Evolutionary conservation across 2,888 invertebrate genomes (phyloP), one percentile per base, ranked within the genome.

Genomic region (Andrena fulva): DNA sequence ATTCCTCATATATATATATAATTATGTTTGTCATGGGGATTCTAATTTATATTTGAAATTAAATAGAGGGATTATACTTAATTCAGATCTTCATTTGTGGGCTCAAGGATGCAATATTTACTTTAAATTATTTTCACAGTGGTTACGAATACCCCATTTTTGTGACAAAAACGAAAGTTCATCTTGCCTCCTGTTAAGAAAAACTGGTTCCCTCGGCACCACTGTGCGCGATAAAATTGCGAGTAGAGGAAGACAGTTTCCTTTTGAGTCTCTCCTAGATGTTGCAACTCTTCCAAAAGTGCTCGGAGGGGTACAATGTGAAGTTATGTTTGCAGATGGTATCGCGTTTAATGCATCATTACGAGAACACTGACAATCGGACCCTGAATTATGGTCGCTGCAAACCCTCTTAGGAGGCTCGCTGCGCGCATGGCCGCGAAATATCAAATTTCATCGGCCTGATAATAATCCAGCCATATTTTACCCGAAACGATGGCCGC

Each of bases 361-460:
- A 2, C 16, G 33, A 16, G 29, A 62, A 50, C 3, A 24, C 27
- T 64, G 54, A 50, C 3, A 24, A 20, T 64, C 48, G 2, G 69
- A 69, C 50, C 4, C 12, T 29, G 24, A 64, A 42, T 59, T 50
- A 48, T 20, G 10, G 4, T 5, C 33, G 2, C 10, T n/a, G 20
- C 27, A 33, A 62, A 31, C 50, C 48, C n/a, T 10, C 12, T 10
- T 24, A 12, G 16, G 5, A 8, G 12, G n/a, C 8, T 33, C 31
- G 20, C 20, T 10, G 29, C 42, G 59, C 8, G 16, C 27, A 10
- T 24, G n/a, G 42, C 31, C 10, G 8, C 35, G 8, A 71, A 79
- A 66, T 80, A 80, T 80, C 52, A 79, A 71, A 66, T 80, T 80
- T 80, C 80, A 62, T 66, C 33, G 66, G 31, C 0, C 54, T 5